Percentiles rank a stretch among this genome's conserved stretches.
phyloP scores from a whole-genome alignment of 2,113 vertebrate species.

The Phaetusa simplex region DNA sequence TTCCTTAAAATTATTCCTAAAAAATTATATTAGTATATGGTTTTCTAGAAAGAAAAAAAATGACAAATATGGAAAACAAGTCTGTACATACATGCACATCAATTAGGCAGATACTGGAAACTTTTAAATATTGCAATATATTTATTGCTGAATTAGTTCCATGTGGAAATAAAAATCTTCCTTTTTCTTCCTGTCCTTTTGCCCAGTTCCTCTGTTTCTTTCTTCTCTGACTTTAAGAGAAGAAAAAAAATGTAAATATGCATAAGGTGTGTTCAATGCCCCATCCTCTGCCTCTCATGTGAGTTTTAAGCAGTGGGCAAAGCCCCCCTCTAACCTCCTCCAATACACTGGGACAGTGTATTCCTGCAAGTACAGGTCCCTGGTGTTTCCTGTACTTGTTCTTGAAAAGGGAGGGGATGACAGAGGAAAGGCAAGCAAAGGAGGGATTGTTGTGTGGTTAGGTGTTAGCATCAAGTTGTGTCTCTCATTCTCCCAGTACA shows the following conservation, averaged over 20 bases:
- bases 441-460: neutral
- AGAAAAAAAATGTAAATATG: neutral
- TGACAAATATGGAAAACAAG: neutral
- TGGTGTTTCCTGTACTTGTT: neutral
- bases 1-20: neutral
- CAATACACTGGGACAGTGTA: too few species aligned
- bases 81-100: neutral
- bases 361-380: neutral
- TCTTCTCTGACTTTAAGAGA: neutral
- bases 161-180: neutral
- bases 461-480: neutral
- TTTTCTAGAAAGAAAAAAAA: neutral
- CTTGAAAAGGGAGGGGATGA: neutral
- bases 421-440: neutral
- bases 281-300: neutral
- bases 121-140: neutral
- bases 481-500: neutral
- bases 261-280: rapidly evolving
- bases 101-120: neutral
- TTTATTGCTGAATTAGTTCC: neutral
- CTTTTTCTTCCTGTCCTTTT: neutral
- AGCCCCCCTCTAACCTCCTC: rapidly evolving
- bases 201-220: neutral
- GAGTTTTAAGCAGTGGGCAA: neutral
- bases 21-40: neutral